Base-by-base conservation (phyloP, 2,113 vertebrate genomes). In the Mus pahari region DNA sequence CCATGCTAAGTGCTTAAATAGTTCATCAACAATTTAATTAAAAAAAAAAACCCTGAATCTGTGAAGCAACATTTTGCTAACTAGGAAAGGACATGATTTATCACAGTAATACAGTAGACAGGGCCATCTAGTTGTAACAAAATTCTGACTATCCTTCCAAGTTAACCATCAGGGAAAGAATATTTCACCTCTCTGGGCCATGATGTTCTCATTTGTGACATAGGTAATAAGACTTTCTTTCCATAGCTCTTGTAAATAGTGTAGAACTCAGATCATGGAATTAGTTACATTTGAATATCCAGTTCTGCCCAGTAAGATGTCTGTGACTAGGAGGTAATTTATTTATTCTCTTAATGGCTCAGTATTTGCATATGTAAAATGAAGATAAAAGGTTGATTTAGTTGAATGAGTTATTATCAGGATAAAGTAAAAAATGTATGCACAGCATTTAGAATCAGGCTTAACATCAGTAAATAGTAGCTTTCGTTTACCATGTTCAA, bases 331-430 rank as follows among this genome's bases (percentile, higher is more conserved):
- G 7, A 31, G 24, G 8, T 7, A 60, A 24, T 64, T 55, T 82
- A 71, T 39, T 93, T 86, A 60, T 24, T 36, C 22, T 75, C 22
- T 45, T 50, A 93, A 45, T 26, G 31, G 19, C 53, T 92, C 66
- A 66, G 66, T 77, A 75, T 94, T 93, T n/a, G 42, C 31, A 11
- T 60, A 68, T 88, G 4, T 88, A 92, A 87, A 90, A 89, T 62
- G 33, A 42, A 89, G 14, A 26, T 31, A 39, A 83, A 39, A 60
- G 28, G 3, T 62, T 39, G 14, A 89, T 2, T 22, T 70, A 77
- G 48, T 5, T 55, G 6, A 97, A 87, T 8, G 17, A 71, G 3
- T 1, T 62, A 24, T 71, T 86, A 4, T 81, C 90, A 81, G n/a
- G 42, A 73, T 31, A 33, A 93, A 13, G 39, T 60, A 33, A 33